These are phyloP conservation scores for Odocoileus hemionus DNA, from an alignment of 2,113 vertebrate genomes.

Conservation along the genomic window DNA sequence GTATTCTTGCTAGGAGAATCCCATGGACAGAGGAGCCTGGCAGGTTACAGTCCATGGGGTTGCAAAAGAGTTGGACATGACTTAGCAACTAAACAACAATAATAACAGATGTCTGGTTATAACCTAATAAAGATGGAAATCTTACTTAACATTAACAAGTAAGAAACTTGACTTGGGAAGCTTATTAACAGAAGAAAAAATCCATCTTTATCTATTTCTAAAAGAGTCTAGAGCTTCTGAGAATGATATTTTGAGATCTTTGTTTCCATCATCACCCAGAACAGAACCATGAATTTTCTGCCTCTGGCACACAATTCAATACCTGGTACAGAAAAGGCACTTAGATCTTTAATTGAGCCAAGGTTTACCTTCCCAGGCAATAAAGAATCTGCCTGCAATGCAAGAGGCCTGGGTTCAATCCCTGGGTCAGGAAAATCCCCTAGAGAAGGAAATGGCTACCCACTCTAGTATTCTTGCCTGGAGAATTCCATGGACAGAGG, in stretches of 20 bases:
- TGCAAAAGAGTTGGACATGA: neutral
- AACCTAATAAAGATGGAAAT: neutral
- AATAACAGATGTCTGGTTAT: neutral
- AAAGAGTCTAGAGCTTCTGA: neutral
- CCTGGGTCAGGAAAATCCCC: neutral
- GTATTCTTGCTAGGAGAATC: neutral
- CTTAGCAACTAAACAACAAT: neutral
- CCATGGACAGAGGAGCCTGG: neutral
- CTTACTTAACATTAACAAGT: neutral
- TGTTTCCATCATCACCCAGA: neutral
- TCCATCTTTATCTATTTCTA: neutral
- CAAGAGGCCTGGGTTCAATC: neutral
- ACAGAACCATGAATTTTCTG: neutral
- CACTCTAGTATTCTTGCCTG: neutral
- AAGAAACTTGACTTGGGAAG: neutral
- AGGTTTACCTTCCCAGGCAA: neutral
- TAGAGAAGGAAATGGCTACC: neutral
- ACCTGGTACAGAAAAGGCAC: neutral
- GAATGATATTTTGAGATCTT: conserved; percentile 12
- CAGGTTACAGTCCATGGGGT: neutral
- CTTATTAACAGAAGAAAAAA: neutral
- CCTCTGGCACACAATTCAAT: neutral
- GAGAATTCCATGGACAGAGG: neutral
- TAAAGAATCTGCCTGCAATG: neutral
- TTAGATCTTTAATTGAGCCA: neutral